These are phyloP conservation scores for Antitype chi DNA, from an alignment of 2,888 invertebrate genomes.

Conservation along the genomic window DNA sequence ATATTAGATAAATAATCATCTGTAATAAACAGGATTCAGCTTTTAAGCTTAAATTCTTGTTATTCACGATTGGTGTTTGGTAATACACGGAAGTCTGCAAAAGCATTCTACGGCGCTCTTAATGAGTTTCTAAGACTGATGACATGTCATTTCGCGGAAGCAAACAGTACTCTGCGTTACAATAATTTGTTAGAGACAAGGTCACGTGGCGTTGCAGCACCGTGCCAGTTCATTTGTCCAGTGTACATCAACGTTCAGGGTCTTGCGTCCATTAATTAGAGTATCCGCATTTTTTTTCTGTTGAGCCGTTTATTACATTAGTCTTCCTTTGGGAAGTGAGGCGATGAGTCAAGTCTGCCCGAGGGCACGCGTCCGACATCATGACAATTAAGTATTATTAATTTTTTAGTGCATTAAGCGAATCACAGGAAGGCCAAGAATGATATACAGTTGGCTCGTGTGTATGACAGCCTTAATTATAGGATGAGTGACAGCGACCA, in stretches of 20 bases:
- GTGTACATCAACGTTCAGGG: conserved; percentile 81
- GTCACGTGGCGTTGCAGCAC: conserved; percentile 66
- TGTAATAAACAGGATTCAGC: conserved; percentile 36
- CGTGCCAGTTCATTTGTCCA: conserved; percentile 77
- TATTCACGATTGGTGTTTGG: conserved; percentile 62
- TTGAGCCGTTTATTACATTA: conserved; percentile 85
- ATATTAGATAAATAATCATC: conserved; percentile 35
- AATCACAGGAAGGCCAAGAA: conserved; percentile 44
- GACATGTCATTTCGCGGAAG: conserved; percentile 69
- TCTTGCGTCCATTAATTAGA: conserved; percentile 87
- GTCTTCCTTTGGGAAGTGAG: conserved; percentile 77
- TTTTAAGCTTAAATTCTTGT: conserved; percentile 48
- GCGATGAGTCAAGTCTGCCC: conserved; percentile 81
- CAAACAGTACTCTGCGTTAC: conserved; percentile 53
- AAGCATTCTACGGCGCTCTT: conserved; percentile 73
- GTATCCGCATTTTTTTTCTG: conserved; percentile 88
- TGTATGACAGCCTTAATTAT: conserved; percentile 40
- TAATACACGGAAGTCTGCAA: conserved; percentile 80
- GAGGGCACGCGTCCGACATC: conserved; percentile 78
- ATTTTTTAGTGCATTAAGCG: conserved; percentile 50
- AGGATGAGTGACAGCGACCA: neutral
- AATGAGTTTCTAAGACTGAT: conserved; percentile 79
- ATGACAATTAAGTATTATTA: conserved; percentile 45
- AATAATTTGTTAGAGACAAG: conserved; percentile 72
- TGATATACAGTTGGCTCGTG: conserved; percentile 34